These are phyloP conservation scores for Iguana delicatissima DNA, from an alignment of 2,797 vertebrate genomes.

Conservation along the genomic window DNA sequence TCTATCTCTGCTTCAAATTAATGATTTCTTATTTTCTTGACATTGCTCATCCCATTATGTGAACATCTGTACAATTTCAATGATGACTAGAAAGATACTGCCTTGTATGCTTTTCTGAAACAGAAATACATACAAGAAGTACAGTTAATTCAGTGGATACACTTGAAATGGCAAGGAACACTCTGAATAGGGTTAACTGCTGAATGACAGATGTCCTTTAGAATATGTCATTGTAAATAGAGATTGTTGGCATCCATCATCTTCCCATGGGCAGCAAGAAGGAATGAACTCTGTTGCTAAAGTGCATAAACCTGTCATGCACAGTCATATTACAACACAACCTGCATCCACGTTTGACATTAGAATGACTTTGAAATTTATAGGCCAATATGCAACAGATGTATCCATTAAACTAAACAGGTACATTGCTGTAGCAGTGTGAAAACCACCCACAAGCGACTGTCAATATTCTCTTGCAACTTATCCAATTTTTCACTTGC, in stretches of 20 bases:
- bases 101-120: background rate
- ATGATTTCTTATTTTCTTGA: background rate
- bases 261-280: conserved; percentile 48
- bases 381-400: conserved; percentile 54
- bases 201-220: background rate
- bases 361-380: conserved; percentile 61
- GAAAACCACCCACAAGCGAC: conserved; percentile 32
- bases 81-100: fast-evolving
- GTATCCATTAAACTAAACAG: conserved; percentile 53
- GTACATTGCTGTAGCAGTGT: conserved; percentile 19
- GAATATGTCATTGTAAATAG: background rate
- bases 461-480: conserved; percentile 10
- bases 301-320: conserved; percentile 41
- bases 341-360: conserved; percentile 48
- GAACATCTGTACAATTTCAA: background rate
- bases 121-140: background rate
- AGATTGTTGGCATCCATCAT: conserved; percentile 3
- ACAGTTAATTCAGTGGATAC: background rate
- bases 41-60: background rate
- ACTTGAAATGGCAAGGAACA: conserved; percentile 32
- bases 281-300: conserved; percentile 48
- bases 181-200: conserved; percentile 8
- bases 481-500: conserved; percentile 47
- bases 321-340: conserved; percentile 38
- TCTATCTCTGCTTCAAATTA: background rate